Percentiles rank a stretch among this genome's conserved stretches.
Evolutionary conservation across 1,140 invertebrate genomes (phyloP).

Genomic region (Leptinotarsa lineolata): DNA sequence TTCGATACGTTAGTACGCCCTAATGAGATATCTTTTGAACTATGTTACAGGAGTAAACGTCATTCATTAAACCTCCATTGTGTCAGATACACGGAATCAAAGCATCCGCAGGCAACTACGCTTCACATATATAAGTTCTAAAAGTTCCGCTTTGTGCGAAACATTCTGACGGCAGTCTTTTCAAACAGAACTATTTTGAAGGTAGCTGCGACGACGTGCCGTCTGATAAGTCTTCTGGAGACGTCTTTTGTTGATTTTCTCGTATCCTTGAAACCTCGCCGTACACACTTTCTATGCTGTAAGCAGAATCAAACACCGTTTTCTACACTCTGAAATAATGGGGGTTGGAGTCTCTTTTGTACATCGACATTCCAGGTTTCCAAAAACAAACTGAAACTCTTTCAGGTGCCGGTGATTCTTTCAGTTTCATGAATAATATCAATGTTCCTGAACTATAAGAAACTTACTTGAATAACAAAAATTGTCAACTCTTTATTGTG

Average conservation of each 20-base stretch:
- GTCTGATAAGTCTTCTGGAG: background rate
- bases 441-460: too few species aligned
- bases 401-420: too few species aligned
- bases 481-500: too few species aligned
- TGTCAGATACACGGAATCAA: background rate
- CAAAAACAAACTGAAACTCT: too few species aligned
- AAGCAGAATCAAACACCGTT: too few species aligned
- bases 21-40: constrained; percentile 15
- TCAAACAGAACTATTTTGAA: background rate
- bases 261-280: background rate
- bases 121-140: background rate
- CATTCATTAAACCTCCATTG: constrained; percentile 20
- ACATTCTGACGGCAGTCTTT: background rate
- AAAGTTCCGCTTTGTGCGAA: background rate
- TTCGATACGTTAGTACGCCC: constrained; percentile 5
- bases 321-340: too few species aligned
- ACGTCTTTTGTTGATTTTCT: constrained; percentile 1
- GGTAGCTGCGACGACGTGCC: background rate
- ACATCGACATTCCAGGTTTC: too few species aligned
- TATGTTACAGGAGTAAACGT: constrained; percentile 3
- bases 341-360: too few species aligned
- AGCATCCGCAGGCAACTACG: background rate
- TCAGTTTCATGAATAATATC: too few species aligned
- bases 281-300: background rate
- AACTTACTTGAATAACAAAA: too few species aligned